Evolutionary conservation across 2,888 invertebrate species (phyloP), one percentile per base, ranked within the genome.

Genomic region (Sepioteuthis lessoniana): DNA sequence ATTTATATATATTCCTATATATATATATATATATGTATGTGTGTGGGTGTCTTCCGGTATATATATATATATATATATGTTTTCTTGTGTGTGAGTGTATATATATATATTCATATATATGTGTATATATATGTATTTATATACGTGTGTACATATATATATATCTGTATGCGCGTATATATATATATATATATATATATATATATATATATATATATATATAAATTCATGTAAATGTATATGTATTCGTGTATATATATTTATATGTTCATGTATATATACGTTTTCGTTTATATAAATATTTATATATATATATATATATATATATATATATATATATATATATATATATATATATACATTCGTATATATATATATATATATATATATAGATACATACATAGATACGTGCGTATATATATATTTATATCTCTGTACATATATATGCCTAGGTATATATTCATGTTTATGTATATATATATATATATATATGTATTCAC

Each of bases 281-380:
- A n/a, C n/a, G n/a, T n/a, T n/a, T n/a, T n/a, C n/a, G n/a, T n/a
- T n/a, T n/a, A n/a, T n/a, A 90, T 90, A 10, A n/a, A 90, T 90
- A 90, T 90, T 8, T 90, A 90, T 90, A 90, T 90, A 90, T 90
- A 7, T 90, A 90, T 90, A 90, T 90, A 16, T 90, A 90, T 90
- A 90, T 90, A 16, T 90, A 90, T 90, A 90, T 90, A 90, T 90
- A n/a, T 90, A 90, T 90, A 90, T n/a, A 90, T 90, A 90, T 90
- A 90, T 90, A 7, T 90, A 90, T 90, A 90, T 90, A 90, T 90
- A 90, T 90, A 90, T 90, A 90, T 90, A n/a, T n/a, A 90, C 16
- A 90, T 90, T 4, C 16, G 16, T 90, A 16, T 90, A 90, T 90
- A 16, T 90, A 90, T 90, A 16, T 90, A 90, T 90, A 90, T 90